phyloP scores from a whole-genome alignment of 2,888 invertebrate genomes.

The Cetonia aurata region DNA sequence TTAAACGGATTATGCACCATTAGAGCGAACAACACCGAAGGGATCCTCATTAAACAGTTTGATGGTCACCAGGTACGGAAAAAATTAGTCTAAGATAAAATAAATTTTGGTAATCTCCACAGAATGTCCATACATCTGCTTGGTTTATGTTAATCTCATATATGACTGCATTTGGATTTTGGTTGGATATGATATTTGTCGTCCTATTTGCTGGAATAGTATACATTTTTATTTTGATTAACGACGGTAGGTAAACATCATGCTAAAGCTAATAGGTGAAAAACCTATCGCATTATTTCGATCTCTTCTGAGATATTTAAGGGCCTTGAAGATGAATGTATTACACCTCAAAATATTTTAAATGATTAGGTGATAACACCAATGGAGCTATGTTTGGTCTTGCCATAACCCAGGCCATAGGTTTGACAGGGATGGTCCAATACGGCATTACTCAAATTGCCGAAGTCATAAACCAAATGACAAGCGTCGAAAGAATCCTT shows the following conservation, averaged over 20 bases:
- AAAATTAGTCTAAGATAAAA: not conserved
- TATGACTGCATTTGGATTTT: slow-evolving; percentile 74
- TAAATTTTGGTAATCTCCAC: slow-evolving; percentile 12
- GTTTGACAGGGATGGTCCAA: slow-evolving; percentile 82
- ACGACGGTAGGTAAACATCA: slow-evolving; percentile 64
- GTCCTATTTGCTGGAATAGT: slow-evolving; percentile 72
- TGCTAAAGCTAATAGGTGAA: too few species aligned
- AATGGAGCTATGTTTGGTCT: slow-evolving; percentile 75
- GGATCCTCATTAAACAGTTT: slow-evolving; percentile 78
- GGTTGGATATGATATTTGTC: slow-evolving; percentile 75
- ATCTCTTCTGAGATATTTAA: not conserved
- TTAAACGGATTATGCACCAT: slow-evolving; percentile 88
- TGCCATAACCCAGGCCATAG: slow-evolving; percentile 77
- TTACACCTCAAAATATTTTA: not conserved
- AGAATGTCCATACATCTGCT: slow-evolving; percentile 74
- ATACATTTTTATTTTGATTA: slow-evolving; percentile 72
- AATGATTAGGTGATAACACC: slow-evolving; percentile 53
- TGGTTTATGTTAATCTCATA: slow-evolving; percentile 74
- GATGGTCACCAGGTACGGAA: slow-evolving; percentile 71
- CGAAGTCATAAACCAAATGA: slow-evolving; percentile 79
- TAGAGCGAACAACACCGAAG: slow-evolving; percentile 80
- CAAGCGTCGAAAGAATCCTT: slow-evolving; percentile 81
- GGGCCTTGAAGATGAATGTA: not conserved
- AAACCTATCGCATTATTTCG: too few species aligned
- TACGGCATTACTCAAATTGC: slow-evolving; percentile 82